Evolutionary conservation across 1,140 invertebrate genomes (phyloP), one percentile per base, ranked within the genome.

Genomic region (Ceratina calcarata): DNA sequence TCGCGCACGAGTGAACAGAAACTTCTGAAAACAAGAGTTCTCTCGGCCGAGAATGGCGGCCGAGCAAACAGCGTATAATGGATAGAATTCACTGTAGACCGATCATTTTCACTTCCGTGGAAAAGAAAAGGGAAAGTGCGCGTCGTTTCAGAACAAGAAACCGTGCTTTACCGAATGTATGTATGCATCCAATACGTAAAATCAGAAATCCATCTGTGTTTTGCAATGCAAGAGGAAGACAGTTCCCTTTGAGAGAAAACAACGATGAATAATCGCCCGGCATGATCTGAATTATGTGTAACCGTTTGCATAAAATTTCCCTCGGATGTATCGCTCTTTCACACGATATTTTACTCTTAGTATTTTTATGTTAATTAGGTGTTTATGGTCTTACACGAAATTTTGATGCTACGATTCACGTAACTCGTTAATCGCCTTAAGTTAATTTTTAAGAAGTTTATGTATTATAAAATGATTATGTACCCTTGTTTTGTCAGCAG

Each of bases 61-160:
- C 75, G 65, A 27, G 64, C 74, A 84, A 78, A 58, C 58, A 64
- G 81, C 81, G 81, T 86, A 37, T 87, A 86, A 87, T 83, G 53
- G 65, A 73, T 45, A 78, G 60, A 83, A 85, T 76, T 80, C 83
- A 64, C 81, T 74, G 64, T 71, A 77, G 64, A 65, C 72, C 76
- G 75, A 83, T 80, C 65, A 84, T 90, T 89, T 88, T 90, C 86
- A 88, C 87, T 90, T 90, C 89, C 89, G 89, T 83, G 80, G 83
- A 89, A 82, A 87, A 88, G 87, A 89, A 89, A 89, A 89, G 88
- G 88, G 89, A 89, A 89, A 90, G 89, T 86, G 73, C 55, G 78
- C 69, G 66, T 88, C 81, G 76, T 82, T 84, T 70, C 71, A 77
- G 49, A 87, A 66, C 37, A 76, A 81, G 69, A 83, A 78, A 82